A percentile compares a stretch with the other conserved stretches of the same genome.
These are phyloP conservation scores for Albula glossodonta DNA, from an alignment of 2,113 vertebrate genomes.

Conservation along the genomic window DNA sequence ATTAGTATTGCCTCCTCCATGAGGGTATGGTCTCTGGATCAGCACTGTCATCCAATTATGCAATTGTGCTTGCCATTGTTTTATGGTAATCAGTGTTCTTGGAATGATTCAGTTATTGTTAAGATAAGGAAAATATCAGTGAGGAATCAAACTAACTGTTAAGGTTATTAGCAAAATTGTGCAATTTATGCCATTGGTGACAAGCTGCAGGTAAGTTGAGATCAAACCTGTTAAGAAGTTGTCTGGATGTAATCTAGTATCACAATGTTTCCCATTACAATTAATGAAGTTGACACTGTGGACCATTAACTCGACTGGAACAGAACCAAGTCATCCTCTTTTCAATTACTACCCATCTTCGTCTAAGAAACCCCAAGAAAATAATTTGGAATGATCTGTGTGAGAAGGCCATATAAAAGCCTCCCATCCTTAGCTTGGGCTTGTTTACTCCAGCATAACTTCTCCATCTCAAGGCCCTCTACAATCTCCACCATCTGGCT, in stretches of 20 bases:
- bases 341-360: not conserved
- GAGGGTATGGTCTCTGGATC: not conserved
- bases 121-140: slow-evolving; percentile 29
- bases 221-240: not conserved
- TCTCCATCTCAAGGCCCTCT: no score
- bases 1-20: not conserved
- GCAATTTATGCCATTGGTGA: not conserved
- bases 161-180: not conserved
- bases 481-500: no score
- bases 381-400: not conserved
- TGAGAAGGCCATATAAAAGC: not conserved
- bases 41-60: no score
- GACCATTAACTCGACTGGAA: not conserved
- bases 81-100: not conserved
- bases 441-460: no score
- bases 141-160: not conserved
- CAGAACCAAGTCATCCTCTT: not conserved
- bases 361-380: not conserved
- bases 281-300: not conserved
- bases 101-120: not conserved
- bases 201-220: not conserved
- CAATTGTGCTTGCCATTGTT: no score
- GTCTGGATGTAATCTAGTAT: not conserved
- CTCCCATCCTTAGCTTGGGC: not conserved
- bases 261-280: not conserved